Base-by-base conservation (phyloP, 37 sponge, comb jelly and placozoan species). In the Halichondria panicea region DNA sequence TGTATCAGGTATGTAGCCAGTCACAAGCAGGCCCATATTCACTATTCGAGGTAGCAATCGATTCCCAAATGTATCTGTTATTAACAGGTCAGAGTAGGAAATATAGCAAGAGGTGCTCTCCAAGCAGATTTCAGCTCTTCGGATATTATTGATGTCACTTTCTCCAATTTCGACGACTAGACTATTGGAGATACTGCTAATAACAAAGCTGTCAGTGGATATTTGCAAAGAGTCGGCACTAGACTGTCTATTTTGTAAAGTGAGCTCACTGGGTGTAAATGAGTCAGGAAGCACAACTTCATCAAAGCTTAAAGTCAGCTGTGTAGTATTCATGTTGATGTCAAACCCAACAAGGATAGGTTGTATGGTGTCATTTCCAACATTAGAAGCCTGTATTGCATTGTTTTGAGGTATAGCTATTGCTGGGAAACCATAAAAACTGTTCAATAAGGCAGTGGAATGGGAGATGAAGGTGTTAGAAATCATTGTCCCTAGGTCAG, bases 71-170 rank as follows among this genome's bases (percentile, higher is more conserved):
- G 87, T 76, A 62, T 93, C 86, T 0, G 71, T 70, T 12, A 82
- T 78, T 1, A 93, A 58, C 18, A 62, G 61, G 4, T 61, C 56
- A 36, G 94, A 68, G 70, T 71, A 93, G 9, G 94, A 76, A 18
- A 85, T 81, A 67, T 63, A 89, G 60, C 94, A 85, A 5, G 45
- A 59, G 31, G 55, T 28, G 24, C 30, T 30, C 13, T 44, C 72
- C 36, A 84, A 27, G 39, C 87, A 87, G 5, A 86, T 68, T 52
- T 42, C 66, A 43, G 39, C 6, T 6, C 44, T 39, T 63, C 89
- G 89, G 38, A 93, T 4, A 34, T 63, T 57, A 68, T 93, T 86
- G 21, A 93, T 65, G 54, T 93, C 94, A 66, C 21, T 24, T 18
- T 58, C 72, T 74, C 79, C 78, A 7, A 93, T 27, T n/a, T 75